Conservation (phyloP, 1,140 invertebrate species). For the Panagrolaimus sp. region DNA sequence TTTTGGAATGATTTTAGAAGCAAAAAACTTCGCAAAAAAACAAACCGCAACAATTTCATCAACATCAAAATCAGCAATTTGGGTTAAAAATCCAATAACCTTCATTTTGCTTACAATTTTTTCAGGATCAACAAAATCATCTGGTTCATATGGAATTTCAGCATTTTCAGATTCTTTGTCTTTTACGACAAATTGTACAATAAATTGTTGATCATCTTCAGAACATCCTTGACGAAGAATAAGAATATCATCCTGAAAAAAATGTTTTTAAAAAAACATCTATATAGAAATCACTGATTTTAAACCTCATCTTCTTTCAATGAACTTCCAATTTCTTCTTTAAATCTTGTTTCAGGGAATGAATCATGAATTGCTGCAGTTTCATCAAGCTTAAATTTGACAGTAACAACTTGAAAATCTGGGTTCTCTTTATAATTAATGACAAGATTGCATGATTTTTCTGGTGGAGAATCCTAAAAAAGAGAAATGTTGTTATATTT, state of each 20-base stretch:
- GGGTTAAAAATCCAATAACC: neutral
- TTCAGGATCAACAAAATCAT: slow-evolving; percentile 6
- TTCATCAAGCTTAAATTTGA: slow-evolving; percentile 10
- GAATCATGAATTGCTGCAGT: neutral
- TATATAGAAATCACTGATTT: neutral
- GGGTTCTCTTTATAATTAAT: neutral
- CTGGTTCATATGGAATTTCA: slow-evolving; percentile 9
- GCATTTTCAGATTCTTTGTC: slow-evolving; percentile 13
- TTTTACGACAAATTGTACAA: slow-evolving; percentile 12
- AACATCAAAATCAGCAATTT: slow-evolving; percentile 7
- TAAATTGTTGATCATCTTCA: slow-evolving; percentile 13
- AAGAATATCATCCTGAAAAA: slow-evolving; percentile 7
- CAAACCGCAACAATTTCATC: slow-evolving; percentile 8
- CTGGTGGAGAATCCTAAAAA: slow-evolving; percentile 7
- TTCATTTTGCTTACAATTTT: slow-evolving; percentile 12
- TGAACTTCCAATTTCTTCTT: slow-evolving; percentile 16
- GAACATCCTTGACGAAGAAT: slow-evolving; percentile 13
- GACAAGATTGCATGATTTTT: slow-evolving; percentile 12
- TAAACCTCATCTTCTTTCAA: slow-evolving; percentile 9
- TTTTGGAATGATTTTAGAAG: neutral
- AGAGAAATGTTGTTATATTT: neutral
- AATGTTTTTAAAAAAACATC: neutral
- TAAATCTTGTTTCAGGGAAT: slow-evolving; percentile 8
- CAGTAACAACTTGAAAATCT: slow-evolving; percentile 5
- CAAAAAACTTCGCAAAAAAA: neutral